Evolutionary conservation across 2,888 invertebrate genomes (phyloP), one percentile per base, ranked within the genome.

Genomic region (Drosophila kanekoi): DNA sequence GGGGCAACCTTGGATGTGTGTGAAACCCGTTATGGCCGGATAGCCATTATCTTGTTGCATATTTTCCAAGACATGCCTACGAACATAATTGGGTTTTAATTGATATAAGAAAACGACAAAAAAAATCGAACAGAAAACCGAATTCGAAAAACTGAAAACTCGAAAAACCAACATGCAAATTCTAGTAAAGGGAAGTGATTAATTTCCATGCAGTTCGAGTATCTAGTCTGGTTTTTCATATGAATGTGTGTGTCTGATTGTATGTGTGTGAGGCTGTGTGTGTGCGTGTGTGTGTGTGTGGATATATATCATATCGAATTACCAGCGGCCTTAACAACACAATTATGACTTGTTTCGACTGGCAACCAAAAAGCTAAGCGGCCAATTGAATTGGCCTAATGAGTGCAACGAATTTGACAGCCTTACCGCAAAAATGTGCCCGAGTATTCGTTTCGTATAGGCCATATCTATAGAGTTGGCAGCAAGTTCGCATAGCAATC

Each of bases 361-460:
- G 59, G 72, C 57, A 44, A 68, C 54, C 65, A 59, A 69, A 72
- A 63, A 61, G 64, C 53, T 64, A 75, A 75, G 57, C 66, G 74
- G 49, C 60, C 86, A 81, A 79, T 73, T 84, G 47, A 84, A 84
- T 84, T 84, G 85, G 73, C 79, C 85, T 84, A 84, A 84, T 89
- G 87, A 89, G 79, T 84, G 82, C 85, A 89, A 87, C 89, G 87
- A 87, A 87, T 87, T 71, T 74, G 85, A 85, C 87, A 87, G 83
- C 53, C 56, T 14, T 57, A 60, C 62, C 64, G 61, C 77, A 69
- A 73, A 72, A 43, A 49, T 61, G 44, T 59, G 56, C 40, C 35
- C 53, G 43, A 16, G 44, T 44, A 33, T 51, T 45, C 45, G 28
- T 51, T 32, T 72, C 23, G 48, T n/a, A 48, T 63, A n/a, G 35